phyloP scores from a whole-genome alignment of 2,797 vertebrate species.

The Pseudocheirus occidentalis region DNA sequence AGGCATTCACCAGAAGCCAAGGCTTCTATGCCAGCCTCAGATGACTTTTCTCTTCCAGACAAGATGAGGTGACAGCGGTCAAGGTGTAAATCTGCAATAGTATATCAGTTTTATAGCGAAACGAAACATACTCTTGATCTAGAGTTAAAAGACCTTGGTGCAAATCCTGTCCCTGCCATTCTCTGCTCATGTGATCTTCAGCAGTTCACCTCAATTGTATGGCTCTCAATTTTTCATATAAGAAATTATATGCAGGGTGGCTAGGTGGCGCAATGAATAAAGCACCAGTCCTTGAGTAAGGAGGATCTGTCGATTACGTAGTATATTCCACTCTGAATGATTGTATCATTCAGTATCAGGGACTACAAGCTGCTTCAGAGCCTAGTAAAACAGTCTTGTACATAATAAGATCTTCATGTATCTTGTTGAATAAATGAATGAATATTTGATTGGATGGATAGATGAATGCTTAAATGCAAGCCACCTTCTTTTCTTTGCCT shows the following conservation, averaged over 20 bases:
- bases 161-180: background rate
- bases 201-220: background rate
- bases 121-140: background rate
- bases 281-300: no score
- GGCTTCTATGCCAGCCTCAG: background rate
- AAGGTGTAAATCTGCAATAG: background rate
- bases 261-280: no score
- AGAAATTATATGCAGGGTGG: background rate
- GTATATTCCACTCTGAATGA: background rate
- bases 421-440: background rate
- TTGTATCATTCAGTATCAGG: background rate
- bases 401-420: background rate
- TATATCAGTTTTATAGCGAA: no score
- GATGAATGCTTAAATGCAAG: background rate
- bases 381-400: background rate
- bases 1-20: background rate
- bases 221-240: background rate
- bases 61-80: background rate
- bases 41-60: background rate
- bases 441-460: background rate
- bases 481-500: background rate
- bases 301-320: background rate
- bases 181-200: background rate
- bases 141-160: background rate
- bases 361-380: background rate